Evolutionary conservation across 23 tunicate species (phyloP), one percentile per base, ranked within the genome.

Genomic region (Trididemnum miniatum): DNA sequence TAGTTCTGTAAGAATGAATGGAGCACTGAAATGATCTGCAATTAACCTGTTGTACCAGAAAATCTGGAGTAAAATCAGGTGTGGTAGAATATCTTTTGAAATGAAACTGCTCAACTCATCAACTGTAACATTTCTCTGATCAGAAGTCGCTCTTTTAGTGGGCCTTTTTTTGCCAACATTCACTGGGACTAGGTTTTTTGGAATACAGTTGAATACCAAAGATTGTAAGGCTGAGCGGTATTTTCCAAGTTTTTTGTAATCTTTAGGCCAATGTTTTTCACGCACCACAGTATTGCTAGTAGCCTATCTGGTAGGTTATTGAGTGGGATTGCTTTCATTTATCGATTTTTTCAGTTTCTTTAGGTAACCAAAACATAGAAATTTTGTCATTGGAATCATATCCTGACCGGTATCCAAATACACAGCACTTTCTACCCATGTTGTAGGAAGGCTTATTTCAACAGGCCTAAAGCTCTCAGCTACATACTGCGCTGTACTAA

Each of bases 191-290:
- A 29, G 37, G 31, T 7, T 31, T 62, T 30, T 29, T 32, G 75
- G 75, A 18, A 63, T n/a, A n/a, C 69, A 63, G 28, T 63, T 63
- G 75, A 32, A 69, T 2, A 69, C 38, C 2, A 37, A 28, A 4
- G 75, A 37, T 5, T 15, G 75, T 4, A 25, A 62, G 5, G 24
- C 24, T 62, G 69, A 24, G 29, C 69, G 27, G 22, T 5, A 29
- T 69, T 69, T 69, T 3, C 75, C 75, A 33, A 4, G n/a, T 32
- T 15, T 69, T 31, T 30, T 5, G n/a, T 33, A 69, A 69, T 69
- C 22, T 69, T 69, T 69, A 2, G 75, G 75, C 75, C 75, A 69
- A 37, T 69, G 75, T 5, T 32, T 30, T 33, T 69, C 38, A n/a
- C 75, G 31, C 37, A 69, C 75, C 18, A 50, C 57, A 9, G 31